Evolutionary conservation across 2,888 invertebrate species (phyloP).

Genomic region (Mimumesa dahlbomi): DNA sequence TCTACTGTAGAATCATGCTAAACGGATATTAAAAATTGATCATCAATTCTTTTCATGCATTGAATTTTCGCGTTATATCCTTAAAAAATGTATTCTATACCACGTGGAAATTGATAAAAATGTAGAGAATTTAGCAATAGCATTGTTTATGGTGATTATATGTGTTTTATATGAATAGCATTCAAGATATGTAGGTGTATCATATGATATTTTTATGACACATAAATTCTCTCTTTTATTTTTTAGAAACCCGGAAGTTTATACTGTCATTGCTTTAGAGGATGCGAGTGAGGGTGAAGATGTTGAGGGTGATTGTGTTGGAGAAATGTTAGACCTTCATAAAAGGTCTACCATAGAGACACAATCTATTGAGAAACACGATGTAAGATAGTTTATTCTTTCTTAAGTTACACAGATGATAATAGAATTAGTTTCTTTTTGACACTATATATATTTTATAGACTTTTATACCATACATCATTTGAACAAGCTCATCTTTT

Average conservation of each 20-base stretch:
- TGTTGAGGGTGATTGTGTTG: constrained; percentile 71
- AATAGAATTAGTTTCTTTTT: background rate
- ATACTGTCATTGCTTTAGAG: constrained; percentile 76
- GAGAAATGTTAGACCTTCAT: constrained; percentile 72
- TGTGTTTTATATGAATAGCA: background rate
- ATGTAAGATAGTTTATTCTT: constrained; percentile 64
- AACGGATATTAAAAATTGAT: background rate
- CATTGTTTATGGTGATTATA: background rate
- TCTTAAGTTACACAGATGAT: constrained; percentile 10
- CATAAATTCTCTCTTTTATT: background rate
- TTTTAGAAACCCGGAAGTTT: constrained; percentile 73
- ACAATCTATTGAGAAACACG: constrained; percentile 74
- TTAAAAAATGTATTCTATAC: constrained; percentile 19
- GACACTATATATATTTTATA: constrained; percentile 1
- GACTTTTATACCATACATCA: constrained; percentile 7
- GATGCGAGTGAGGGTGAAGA: constrained; percentile 79
- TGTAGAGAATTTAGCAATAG: background rate
- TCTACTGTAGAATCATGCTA: background rate
- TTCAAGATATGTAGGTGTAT: background rate
- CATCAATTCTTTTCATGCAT: background rate
- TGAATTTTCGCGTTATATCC: constrained; percentile 1
- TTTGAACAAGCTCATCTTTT: constrained; percentile 30
- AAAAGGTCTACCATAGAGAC: constrained; percentile 70
- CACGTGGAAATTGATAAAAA: constrained; percentile 20
- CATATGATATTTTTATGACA: background rate